Evolutionary conservation across 2,888 invertebrate genomes (phyloP).

Genomic region (Heliconius aoede): DNA sequence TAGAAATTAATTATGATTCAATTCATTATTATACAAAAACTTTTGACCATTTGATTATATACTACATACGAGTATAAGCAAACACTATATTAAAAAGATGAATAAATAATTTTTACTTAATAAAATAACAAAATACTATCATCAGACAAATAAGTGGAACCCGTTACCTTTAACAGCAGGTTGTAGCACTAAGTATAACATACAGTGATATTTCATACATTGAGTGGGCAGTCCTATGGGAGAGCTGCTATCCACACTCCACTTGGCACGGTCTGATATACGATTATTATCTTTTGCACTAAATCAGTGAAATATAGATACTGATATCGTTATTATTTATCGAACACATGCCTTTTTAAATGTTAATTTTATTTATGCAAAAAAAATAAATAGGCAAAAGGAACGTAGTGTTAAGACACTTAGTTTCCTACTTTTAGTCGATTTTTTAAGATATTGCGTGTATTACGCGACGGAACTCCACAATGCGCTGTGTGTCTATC

Average conservation of each 20-base stretch:
- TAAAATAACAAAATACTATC: background rate
- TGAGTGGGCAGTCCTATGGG: constrained; percentile 18
- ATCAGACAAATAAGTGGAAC: background rate
- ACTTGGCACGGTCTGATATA: constrained; percentile 13
- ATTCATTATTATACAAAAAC: too few relatives aligned
- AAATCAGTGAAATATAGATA: background rate
- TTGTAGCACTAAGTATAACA: background rate
- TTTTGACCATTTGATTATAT: too few relatives aligned
- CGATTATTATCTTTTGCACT: constrained; percentile 10
- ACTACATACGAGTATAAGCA: too few relatives aligned
- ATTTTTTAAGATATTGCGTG: background rate
- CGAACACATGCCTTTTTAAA: background rate
- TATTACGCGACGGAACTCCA: background rate
- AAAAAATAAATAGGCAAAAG: background rate
- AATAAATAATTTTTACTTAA: background rate
- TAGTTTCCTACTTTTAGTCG: background rate
- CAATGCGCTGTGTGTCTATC: too few relatives aligned
- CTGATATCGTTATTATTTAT: background rate
- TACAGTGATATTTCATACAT: background rate
- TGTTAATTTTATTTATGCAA: background rate
- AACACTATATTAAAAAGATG: background rate
- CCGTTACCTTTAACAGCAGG: background rate
- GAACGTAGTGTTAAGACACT: background rate
- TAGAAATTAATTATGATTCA: too few relatives aligned
- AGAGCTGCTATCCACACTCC: constrained; percentile 21